phyloP scores from a whole-genome alignment of 2,888 invertebrate genomes.

The Aphidoletes aphidimyza region DNA sequence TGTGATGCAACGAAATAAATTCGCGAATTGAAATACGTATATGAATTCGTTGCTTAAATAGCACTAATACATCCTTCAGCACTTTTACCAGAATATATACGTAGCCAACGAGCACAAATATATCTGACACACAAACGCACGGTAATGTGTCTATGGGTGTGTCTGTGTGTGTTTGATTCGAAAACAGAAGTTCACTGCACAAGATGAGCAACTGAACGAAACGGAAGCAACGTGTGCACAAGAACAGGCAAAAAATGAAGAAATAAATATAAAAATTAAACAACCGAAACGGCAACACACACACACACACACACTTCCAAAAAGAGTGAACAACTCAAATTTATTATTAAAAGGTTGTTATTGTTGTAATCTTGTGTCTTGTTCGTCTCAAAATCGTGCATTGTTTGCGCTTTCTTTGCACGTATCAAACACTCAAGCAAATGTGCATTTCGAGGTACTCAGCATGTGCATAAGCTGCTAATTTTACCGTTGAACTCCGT shows the following conservation, averaged over 20 bases:
- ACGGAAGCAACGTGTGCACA: neutral
- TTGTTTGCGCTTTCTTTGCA: conserved; percentile 43
- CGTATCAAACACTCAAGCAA: conserved; percentile 27
- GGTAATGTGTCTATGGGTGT: too few relatives aligned
- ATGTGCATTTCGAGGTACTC: conserved; percentile 27
- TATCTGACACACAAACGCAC: too few relatives aligned
- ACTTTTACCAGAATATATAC: neutral
- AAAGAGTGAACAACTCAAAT: conserved; percentile 27
- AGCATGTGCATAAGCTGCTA: conserved; percentile 9
- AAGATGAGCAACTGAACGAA: neutral
- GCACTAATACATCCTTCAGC: conserved; percentile 23
- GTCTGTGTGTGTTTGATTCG: too few relatives aligned
- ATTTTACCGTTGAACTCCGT: neutral
- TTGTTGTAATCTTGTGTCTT: conserved; percentile 15
- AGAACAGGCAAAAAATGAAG: conserved; percentile 3
- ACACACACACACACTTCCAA: too few relatives aligned
- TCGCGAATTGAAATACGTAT: conserved; percentile 49
- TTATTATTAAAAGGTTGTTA: conserved; percentile 37
- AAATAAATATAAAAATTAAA: conserved; percentile 29
- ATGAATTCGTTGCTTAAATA: conserved; percentile 43
- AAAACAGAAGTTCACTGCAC: too few relatives aligned
- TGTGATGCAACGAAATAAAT: neutral
- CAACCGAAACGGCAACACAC: neutral
- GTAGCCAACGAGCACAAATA: too few relatives aligned
- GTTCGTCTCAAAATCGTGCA: neutral